These are phyloP conservation scores for Cacoxenus indagator DNA, from an alignment of 2,888 invertebrate genomes.

Conservation along the genomic window DNA sequence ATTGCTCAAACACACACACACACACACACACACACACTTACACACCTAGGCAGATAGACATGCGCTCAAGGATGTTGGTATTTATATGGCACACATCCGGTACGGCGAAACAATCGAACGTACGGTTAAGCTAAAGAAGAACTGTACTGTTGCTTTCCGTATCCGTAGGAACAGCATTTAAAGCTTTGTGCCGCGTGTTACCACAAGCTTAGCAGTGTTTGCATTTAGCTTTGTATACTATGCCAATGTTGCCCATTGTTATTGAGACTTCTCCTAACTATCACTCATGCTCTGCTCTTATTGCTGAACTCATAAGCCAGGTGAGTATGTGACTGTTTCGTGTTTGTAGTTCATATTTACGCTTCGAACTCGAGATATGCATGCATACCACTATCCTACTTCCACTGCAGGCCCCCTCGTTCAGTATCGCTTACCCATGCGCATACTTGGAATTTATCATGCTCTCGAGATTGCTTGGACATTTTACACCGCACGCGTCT, in stretches of 20 bases:
- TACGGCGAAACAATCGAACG: neutral
- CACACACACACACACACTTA: neutral
- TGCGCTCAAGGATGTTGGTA: neutral
- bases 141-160: neutral
- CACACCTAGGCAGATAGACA: neutral
- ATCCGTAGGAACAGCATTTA: neutral
- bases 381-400: neutral
- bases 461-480: slow-evolving; percentile 16
- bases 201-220: slow-evolving; percentile 18
- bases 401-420: neutral
- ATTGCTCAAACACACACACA: neutral
- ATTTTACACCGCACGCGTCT: slow-evolving; percentile 44
- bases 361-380: slow-evolving; percentile 4
- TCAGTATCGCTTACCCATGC: neutral
- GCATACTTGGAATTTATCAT: slow-evolving; percentile 21
- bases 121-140: neutral
- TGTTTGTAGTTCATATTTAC: slow-evolving; percentile 12
- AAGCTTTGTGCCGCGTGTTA: slow-evolving; percentile 13
- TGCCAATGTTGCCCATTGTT: neutral
- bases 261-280: neutral
- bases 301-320: neutral
- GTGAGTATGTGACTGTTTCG: neutral
- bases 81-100: neutral
- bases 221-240: slow-evolving; percentile 3
- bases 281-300: neutral